These are phyloP conservation scores for Mesoligia furuncula DNA, from an alignment of 2,888 invertebrate genomes.

Conservation along the genomic window DNA sequence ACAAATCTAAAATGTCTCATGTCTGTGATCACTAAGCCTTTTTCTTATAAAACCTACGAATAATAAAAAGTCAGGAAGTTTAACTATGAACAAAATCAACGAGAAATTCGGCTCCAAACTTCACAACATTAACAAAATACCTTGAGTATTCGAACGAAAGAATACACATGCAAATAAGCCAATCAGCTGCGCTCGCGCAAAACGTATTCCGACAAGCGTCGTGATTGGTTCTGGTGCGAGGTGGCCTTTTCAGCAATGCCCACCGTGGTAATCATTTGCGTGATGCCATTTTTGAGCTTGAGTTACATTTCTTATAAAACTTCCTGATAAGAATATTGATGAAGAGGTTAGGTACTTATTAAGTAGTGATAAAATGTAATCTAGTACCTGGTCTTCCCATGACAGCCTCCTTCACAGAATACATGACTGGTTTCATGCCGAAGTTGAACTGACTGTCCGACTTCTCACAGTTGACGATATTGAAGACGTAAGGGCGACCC, in stretches of 20 bases:
- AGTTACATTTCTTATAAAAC: background rate
- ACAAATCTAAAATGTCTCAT: background rate
- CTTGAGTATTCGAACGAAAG: no score
- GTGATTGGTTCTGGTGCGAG: no score
- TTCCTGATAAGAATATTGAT: background rate
- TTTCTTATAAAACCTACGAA: background rate
- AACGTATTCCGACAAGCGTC: no score
- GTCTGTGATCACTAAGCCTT: background rate
- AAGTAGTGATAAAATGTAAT: background rate
- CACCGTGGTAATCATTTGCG: no score
- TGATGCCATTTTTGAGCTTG: no score
- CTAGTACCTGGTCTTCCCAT: conserved; percentile 86
- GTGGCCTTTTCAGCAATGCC: no score
- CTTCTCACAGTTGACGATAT: conserved; percentile 96
- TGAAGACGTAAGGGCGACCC: conserved; percentile 93
- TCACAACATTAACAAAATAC: no score
- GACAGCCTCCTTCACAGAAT: conserved; percentile 94
- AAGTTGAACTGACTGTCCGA: conserved; percentile 96
- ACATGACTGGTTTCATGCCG: conserved; percentile 97
- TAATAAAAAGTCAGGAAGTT: no score
- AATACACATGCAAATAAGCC: no score
- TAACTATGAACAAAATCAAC: no score
- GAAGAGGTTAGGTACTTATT: background rate
- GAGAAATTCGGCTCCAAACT: no score
- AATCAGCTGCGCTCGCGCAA: no score